These are phyloP conservation scores for Limanda limanda DNA, from an alignment of 2,113 vertebrate species.

Conservation along the genomic window DNA sequence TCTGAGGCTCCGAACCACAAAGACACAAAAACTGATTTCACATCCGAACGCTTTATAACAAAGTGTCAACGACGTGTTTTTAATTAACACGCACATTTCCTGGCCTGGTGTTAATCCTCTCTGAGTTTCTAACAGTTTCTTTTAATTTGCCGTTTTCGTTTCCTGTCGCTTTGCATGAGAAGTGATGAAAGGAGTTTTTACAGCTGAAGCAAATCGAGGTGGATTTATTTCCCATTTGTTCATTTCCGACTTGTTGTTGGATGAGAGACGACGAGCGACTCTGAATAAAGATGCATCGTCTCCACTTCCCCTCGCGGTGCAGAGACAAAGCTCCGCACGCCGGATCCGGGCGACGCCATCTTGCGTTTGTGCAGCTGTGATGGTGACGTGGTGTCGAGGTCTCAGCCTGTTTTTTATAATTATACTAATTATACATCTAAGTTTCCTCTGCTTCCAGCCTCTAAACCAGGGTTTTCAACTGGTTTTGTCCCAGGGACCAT, in stretches of 20 bases:
- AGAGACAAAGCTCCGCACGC: too few relatives aligned
- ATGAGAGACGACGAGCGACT: too few relatives aligned
- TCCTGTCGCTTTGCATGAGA: constrained; percentile 5
- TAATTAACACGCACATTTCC: constrained; percentile 12
- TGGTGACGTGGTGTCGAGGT: too few relatives aligned
- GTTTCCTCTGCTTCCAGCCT: too few relatives aligned
- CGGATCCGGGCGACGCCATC: too few relatives aligned
- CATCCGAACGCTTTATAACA: background rate
- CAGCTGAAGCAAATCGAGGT: background rate
- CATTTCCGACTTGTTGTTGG: background rate
- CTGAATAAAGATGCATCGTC: too few relatives aligned
- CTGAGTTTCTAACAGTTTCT: background rate
- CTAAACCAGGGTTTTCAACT: too few relatives aligned
- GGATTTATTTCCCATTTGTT: constrained; percentile 12
- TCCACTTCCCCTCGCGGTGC: background rate
- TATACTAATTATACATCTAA: too few relatives aligned
- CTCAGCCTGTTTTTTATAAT: too few relatives aligned
- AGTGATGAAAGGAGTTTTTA: constrained; percentile 6
- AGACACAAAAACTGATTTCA: background rate
- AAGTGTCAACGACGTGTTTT: constrained; percentile 2
- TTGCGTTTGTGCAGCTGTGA: too few relatives aligned
- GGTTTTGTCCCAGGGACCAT: too few relatives aligned
- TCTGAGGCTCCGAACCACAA: background rate
- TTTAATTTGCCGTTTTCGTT: constrained; percentile 3
- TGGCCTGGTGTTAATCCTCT: constrained; percentile 4